Percentiles rank a stretch among this genome's conserved stretches.
These are phyloP conservation scores for Coryphaenoides rupestris DNA, from an alignment of 2,113 vertebrate genomes.

Conservation along the genomic window DNA sequence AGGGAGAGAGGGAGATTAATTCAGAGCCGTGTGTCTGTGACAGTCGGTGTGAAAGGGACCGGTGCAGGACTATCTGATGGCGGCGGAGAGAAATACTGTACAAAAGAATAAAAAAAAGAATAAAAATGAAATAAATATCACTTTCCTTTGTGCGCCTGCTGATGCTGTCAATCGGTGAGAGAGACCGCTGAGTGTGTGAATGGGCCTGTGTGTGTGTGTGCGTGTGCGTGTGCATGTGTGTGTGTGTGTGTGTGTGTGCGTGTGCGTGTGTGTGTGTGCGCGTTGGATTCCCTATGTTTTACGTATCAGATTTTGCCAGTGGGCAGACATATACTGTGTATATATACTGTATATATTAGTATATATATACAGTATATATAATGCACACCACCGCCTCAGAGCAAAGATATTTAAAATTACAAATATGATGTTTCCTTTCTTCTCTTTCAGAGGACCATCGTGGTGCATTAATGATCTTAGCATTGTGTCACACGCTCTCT, in stretches of 20 bases:
- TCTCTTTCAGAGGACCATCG: too few species aligned
- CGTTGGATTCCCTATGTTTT: neutral
- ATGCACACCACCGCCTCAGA: neutral
- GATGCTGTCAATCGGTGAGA: conserved; percentile 52
- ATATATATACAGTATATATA: neutral
- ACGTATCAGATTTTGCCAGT: neutral
- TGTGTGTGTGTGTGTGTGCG: neutral
- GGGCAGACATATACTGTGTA: conserved; percentile 12
- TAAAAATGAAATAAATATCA: conserved; percentile 25
- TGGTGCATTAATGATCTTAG: too few species aligned
- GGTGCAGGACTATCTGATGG: conserved; percentile 47
- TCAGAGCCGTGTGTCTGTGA: conserved; percentile 18
- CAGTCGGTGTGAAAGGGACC: conserved; percentile 34
- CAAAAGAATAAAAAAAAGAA: too few species aligned
- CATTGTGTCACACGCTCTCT: neutral
- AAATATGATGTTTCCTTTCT: too few species aligned
- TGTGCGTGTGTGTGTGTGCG: conserved; percentile 3
- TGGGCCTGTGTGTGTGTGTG: neutral
- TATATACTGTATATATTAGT: neutral
- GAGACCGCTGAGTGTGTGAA: conserved; percentile 14
- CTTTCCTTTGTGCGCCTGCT: conserved; percentile 45
- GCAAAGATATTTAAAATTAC: neutral
- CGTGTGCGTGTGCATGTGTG: conserved; percentile 2
- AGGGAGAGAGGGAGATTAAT: neutral
- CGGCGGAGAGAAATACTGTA: too few species aligned